Evolutionary conservation across 1,140 invertebrate genomes (phyloP).

Genomic region (Nasonia vitripennis): DNA sequence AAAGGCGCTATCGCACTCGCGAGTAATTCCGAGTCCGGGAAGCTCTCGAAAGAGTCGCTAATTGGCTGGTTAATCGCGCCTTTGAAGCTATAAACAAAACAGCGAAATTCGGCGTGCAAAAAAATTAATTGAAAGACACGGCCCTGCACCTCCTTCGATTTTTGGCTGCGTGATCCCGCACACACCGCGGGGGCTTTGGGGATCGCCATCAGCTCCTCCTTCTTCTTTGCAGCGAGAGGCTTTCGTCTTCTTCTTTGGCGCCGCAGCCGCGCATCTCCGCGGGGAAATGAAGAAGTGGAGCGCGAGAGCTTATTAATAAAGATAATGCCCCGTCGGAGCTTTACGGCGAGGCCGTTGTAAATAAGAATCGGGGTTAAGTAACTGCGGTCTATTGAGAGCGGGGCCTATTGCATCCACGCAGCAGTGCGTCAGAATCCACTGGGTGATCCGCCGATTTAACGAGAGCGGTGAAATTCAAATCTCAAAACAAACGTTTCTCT

Average conservation of each 20-base stretch:
- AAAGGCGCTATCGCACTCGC: background rate
- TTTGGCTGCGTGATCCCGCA: conserved; percentile 10
- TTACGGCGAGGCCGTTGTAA: background rate
- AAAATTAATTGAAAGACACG: conserved; percentile 36
- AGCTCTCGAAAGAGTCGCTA: conserved; percentile 44
- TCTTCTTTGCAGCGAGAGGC: background rate
- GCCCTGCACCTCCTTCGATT: background rate
- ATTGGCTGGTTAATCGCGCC: conserved; percentile 46
- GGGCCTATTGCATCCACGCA: too few relatives aligned
- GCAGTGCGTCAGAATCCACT: too few relatives aligned
- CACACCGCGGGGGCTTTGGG: background rate
- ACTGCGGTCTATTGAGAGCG: background rate
- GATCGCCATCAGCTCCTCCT: background rate
- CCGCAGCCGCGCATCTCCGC: background rate
- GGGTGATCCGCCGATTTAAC: background rate
- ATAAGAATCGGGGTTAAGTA: conserved; percentile 3
- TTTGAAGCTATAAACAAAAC: conserved; percentile 10
- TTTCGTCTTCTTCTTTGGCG: conserved; percentile 10
- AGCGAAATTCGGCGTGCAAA: background rate
- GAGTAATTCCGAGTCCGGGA: background rate
- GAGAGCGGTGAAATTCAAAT: background rate
- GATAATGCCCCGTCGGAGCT: conserved; percentile 5
- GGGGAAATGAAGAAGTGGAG: conserved; percentile 32
- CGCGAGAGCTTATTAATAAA: conserved; percentile 32
- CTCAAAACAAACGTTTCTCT: background rate